phyloP scores from a whole-genome alignment of 37 sponge, comb jelly and placozoan genomes.

The Halisarca cf. caerulea region DNA sequence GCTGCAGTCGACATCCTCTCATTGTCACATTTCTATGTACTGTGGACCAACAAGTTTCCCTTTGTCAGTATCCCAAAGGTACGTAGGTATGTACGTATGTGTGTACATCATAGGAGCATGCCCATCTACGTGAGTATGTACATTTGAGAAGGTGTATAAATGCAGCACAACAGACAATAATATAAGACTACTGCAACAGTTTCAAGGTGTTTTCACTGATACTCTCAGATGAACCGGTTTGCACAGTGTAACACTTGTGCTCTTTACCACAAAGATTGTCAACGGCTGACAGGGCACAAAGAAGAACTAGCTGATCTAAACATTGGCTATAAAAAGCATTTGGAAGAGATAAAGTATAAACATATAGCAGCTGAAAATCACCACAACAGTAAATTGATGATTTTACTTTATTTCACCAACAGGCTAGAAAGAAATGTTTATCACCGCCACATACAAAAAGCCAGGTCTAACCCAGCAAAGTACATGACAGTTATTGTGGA shows the following conservation, averaged over 20 bases:
- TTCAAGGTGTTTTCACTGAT: background rate
- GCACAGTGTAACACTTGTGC: constrained; percentile 49
- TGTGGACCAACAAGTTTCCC: background rate
- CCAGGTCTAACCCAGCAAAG: background rate
- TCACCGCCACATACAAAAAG: background rate
- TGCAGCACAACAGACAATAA: no score
- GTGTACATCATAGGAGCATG: background rate
- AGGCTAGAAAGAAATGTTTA: background rate
- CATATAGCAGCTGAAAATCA: no score
- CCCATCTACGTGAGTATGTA: no score
- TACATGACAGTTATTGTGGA: constrained; percentile 42
- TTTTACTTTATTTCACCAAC: background rate
- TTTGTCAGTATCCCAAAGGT: constrained; percentile 44
- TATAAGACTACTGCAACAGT: background rate
- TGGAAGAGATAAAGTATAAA: background rate
- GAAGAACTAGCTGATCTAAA: background rate
- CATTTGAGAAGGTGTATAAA: no score
- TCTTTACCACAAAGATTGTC: constrained; percentile 12
- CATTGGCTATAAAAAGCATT: background rate
- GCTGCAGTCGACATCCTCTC: background rate
- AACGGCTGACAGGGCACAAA: background rate
- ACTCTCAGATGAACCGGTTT: constrained; percentile 35
- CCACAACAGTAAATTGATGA: no score
- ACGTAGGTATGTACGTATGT: background rate
- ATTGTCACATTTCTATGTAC: constrained; percentile 12